Conservation (phyloP, 2,113 vertebrate species). For the Martes martes region DNA sequence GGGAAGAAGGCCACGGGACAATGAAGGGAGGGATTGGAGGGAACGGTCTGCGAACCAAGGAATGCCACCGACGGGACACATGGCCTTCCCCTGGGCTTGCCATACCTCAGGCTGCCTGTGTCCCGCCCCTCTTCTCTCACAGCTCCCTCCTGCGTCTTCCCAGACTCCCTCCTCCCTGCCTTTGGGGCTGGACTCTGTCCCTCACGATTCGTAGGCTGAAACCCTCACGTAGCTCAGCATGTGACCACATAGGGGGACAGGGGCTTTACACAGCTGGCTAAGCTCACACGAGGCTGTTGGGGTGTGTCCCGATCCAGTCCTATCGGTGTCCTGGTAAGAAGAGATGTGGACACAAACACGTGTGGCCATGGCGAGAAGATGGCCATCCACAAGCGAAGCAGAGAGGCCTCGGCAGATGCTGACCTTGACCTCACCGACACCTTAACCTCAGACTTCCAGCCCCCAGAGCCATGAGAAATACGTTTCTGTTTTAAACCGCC, state of each 20-base stretch:
- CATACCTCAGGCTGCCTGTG: rapidly evolving
- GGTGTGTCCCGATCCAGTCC: too few species aligned
- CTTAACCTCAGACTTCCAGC: neutral
- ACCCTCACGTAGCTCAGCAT: neutral
- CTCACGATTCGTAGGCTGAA: neutral
- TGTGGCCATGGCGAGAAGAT: rapidly evolving
- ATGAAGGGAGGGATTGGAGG: neutral
- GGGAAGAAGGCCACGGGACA: neutral
- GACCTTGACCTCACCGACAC: neutral
- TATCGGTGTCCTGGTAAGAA: neutral
- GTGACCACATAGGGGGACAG: rapidly evolving
- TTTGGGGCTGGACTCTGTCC: neutral
- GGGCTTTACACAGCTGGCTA: neutral
- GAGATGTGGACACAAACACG: neutral
- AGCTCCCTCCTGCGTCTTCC: neutral
- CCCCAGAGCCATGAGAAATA: too few species aligned
- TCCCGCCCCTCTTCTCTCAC: neutral
- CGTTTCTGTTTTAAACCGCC: neutral
- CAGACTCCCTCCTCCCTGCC: constrained; percentile 36
- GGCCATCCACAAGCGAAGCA: neutral
- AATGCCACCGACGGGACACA: rapidly evolving
- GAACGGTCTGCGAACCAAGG: rapidly evolving
- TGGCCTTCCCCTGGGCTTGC: rapidly evolving
- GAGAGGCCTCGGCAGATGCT: neutral
- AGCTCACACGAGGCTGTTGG: neutral